phyloP scores from a whole-genome alignment of 2,888 invertebrate species.

The Apotomis turbidana region DNA sequence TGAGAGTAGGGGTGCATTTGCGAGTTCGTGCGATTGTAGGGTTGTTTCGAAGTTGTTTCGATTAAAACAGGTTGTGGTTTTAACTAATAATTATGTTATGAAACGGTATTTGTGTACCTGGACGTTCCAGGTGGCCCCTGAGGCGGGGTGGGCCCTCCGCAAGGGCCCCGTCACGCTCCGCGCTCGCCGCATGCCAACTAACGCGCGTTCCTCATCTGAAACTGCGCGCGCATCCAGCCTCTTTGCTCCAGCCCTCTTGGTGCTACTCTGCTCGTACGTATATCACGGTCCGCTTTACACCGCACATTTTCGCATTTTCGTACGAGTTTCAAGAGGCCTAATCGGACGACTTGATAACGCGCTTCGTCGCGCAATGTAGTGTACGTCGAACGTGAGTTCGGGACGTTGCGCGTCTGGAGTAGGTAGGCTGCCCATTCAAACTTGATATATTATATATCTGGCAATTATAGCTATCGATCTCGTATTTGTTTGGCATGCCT shows the following conservation, averaged over 20 bases:
- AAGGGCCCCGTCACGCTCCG: conserved; percentile 84
- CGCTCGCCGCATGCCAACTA: conserved; percentile 80
- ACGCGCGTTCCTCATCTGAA: conserved; percentile 57
- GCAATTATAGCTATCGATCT: conserved; percentile 43
- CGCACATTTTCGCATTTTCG: conserved; percentile 17
- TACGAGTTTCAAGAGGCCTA: conserved; percentile 20
- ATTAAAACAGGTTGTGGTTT: conserved; percentile 10
- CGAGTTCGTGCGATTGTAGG: not conserved
- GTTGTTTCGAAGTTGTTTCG: not conserved
- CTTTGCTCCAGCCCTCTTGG: conserved; percentile 63
- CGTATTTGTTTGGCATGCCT: conserved; percentile 40
- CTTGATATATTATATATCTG: conserved; percentile 39
- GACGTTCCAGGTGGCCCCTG: conserved; percentile 94
- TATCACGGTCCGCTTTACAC: conserved; percentile 21
- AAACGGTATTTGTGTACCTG: conserved; percentile 75
- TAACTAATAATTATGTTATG: conserved; percentile 4
- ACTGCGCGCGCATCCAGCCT: conserved; percentile 74
- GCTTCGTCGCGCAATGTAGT: conserved; percentile 24
- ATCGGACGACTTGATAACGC: not conserved
- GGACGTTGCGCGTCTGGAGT: not conserved
- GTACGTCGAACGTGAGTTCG: conserved; percentile 17
- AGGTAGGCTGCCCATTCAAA: conserved; percentile 16
- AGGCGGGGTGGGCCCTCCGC: conserved; percentile 89
- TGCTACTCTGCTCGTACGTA: conserved; percentile 27
- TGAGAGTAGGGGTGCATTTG: conserved; percentile 9